These are phyloP conservation scores for Epinephelus awoara DNA, from an alignment of 2,797 vertebrate genomes.

Conservation along the genomic window DNA sequence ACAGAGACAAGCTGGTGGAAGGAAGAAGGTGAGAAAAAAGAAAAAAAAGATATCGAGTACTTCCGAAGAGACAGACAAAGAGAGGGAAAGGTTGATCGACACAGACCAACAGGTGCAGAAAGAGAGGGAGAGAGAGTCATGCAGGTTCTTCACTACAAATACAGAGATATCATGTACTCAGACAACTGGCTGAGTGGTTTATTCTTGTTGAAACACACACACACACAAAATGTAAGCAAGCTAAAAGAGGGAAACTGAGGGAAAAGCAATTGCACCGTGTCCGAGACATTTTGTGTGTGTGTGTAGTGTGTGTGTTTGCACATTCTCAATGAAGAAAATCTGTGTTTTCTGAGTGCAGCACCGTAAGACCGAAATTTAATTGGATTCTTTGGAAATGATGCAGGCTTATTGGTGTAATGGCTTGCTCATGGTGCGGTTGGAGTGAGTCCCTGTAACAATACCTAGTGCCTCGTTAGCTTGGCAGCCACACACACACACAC, in stretches of 20 bases:
- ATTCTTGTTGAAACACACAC: constrained; percentile 43
- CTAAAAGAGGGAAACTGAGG: constrained; percentile 39
- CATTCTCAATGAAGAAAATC: constrained; percentile 75
- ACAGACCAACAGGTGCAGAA: constrained; percentile 52
- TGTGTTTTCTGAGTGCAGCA: constrained; percentile 76
- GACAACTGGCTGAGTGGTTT: constrained; percentile 62
- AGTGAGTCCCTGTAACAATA: constrained; percentile 78
- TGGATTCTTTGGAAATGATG: constrained; percentile 84
- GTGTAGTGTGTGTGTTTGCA: constrained; percentile 66
- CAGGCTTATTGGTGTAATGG: constrained; percentile 81
- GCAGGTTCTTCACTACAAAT: constrained; percentile 55
- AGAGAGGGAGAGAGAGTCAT: constrained; percentile 50
- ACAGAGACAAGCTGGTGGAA: constrained; percentile 65
- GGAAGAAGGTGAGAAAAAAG: constrained; percentile 69
- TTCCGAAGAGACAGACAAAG: constrained; percentile 66
- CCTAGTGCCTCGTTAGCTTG: constrained; percentile 77
- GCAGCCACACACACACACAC: constrained; percentile 50
- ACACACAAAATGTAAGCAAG: constrained; percentile 33
- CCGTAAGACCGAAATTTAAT: constrained; percentile 81
- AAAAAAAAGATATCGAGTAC: constrained; percentile 70
- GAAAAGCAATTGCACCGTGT: constrained; percentile 22
- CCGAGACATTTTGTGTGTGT: constrained; percentile 28
- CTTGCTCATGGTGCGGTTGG: constrained; percentile 81
- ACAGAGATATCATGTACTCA: constrained; percentile 66
- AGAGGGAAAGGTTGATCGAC: constrained; percentile 85